A percentile compares a stretch with the other conserved stretches of the same genome.
phyloP scores from a whole-genome alignment of 1,140 invertebrate genomes.

The Pogonomyrmex californicus region DNA sequence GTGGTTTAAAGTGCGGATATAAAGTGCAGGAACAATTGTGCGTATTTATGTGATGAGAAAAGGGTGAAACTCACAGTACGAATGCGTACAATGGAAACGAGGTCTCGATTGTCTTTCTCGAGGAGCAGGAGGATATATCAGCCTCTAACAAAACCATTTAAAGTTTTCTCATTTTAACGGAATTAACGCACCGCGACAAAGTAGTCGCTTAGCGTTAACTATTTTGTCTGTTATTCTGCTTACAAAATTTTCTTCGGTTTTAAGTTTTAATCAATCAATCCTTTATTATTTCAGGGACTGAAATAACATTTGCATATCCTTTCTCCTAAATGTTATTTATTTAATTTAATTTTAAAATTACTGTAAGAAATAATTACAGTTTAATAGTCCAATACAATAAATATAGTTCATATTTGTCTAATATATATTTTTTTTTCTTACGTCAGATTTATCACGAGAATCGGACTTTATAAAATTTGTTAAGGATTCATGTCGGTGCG shows the following conservation, averaged over 20 bases:
- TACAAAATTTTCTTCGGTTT: constrained; percentile 19
- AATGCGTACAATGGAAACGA: constrained; percentile 27
- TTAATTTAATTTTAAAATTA: neutral
- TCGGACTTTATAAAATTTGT: constrained; percentile 17
- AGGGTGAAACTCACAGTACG: constrained; percentile 24
- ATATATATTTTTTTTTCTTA: neutral
- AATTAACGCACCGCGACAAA: constrained; percentile 53
- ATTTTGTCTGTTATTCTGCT: constrained; percentile 33
- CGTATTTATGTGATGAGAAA: constrained; percentile 51
- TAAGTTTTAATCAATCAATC: constrained; percentile 10
- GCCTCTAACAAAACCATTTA: constrained; percentile 36
- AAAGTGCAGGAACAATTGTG: constrained; percentile 15
- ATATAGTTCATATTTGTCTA: neutral
- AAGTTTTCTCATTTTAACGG: constrained; percentile 60
- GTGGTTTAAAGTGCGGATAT: neutral
- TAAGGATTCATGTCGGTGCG: constrained; percentile 15
- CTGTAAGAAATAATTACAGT: neutral
- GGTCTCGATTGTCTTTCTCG: constrained; percentile 52
- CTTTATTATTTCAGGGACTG: neutral
- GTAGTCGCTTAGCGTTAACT: constrained; percentile 26
- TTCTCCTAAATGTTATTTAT: neutral
- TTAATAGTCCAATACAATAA: neutral
- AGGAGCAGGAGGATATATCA: constrained; percentile 5
- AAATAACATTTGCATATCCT: neutral
- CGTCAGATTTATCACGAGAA: neutral